Conservation (phyloP, 2,113 vertebrate genomes). For the Antechinus flavipes region DNA sequence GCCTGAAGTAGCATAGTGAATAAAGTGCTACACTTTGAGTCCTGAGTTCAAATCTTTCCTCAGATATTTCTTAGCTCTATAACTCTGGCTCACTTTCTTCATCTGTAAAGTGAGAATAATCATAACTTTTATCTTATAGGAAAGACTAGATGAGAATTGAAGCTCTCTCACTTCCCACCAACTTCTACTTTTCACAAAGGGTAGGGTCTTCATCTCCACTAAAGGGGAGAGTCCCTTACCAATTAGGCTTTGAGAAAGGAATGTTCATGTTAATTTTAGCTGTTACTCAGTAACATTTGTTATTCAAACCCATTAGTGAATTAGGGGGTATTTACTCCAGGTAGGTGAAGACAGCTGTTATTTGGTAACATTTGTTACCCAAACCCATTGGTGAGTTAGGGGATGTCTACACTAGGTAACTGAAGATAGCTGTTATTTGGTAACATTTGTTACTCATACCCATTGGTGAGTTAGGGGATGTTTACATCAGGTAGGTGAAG, state of each 20-base stretch:
- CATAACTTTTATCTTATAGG: background rate
- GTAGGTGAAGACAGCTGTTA: background rate
- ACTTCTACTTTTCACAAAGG: background rate
- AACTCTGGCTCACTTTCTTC: background rate
- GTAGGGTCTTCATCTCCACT: background rate
- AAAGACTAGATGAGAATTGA: background rate
- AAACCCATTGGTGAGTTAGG: no score
- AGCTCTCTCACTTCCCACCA: background rate
- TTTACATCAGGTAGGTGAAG: no score
- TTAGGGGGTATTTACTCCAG: no score
- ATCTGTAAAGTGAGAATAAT: background rate
- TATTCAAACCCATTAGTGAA: no score
- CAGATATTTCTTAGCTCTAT: background rate
- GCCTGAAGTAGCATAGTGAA: background rate
- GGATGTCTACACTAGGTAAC: no score
- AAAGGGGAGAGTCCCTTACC: background rate
- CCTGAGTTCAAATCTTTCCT: background rate
- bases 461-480: no score
- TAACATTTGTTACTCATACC: no score
- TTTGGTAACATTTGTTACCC: background rate
- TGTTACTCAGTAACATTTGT: background rate
- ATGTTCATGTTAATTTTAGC: background rate
- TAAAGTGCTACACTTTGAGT: background rate
- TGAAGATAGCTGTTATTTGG: background rate
- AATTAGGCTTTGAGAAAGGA: background rate